Evolutionary conservation across 2,113 vertebrate species (phyloP).

Genomic region (Prolemur simus): DNA sequence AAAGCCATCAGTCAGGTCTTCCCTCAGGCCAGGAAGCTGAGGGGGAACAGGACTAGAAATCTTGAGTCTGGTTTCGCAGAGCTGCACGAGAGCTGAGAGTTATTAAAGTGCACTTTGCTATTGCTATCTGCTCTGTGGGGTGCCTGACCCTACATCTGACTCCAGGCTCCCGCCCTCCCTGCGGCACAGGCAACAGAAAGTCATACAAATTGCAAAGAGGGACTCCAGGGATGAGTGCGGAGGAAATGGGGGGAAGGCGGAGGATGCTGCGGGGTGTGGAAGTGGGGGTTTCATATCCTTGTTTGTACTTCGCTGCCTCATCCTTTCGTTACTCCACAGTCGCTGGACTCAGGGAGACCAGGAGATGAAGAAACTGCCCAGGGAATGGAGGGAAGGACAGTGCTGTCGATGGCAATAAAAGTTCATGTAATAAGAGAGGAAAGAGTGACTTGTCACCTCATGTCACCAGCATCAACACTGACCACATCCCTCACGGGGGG

Average conservation of each 20-base stretch:
- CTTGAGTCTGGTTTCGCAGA: neutral
- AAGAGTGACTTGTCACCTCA: neutral
- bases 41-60: conserved; percentile 41
- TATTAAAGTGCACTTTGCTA: conserved; percentile 69
- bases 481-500: neutral
- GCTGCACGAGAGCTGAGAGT: conserved; percentile 34
- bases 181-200: conserved; percentile 52
- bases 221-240: neutral
- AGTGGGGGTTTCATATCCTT: neutral
- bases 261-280: neutral
- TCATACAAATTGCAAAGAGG: conserved; percentile 57
- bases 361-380: conserved; percentile 22
- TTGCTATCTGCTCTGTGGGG: conserved; percentile 52
- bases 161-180: conserved; percentile 52
- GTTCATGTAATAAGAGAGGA: neutral
- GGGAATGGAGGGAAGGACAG: neutral
- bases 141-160: conserved; percentile 69
- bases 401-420: neutral
- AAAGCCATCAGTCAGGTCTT: conserved; percentile 68
- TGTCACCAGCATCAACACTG: neutral
- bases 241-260: neutral
- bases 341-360: neutral
- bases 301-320: neutral
- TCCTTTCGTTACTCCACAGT: neutral
- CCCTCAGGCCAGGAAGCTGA: conserved; percentile 54